These are phyloP conservation scores for Parauchenoglanis punctatus DNA, from an alignment of 2,797 vertebrate genomes.

Conservation along the genomic window DNA sequence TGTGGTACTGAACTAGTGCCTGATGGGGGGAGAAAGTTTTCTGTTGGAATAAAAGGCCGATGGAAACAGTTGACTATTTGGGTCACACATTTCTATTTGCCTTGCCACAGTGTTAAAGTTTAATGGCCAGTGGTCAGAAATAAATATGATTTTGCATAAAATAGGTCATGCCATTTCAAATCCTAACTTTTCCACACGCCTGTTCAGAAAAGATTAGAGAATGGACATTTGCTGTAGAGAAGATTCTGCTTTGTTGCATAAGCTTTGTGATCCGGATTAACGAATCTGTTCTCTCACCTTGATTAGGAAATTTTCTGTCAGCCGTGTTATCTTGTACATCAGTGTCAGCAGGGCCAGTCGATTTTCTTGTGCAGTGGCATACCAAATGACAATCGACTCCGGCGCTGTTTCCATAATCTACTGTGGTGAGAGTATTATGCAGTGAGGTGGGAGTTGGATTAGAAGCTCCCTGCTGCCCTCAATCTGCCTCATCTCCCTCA, in stretches of 20 bases:
- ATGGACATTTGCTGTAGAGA: not conserved
- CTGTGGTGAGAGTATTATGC: constrained; percentile 17
- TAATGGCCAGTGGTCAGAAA: not conserved
- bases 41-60: not conserved
- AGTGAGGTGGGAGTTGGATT: constrained; percentile 32
- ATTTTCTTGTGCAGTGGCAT: constrained; percentile 15
- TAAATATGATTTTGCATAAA: constrained; percentile 23
- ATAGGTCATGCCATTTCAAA: not conserved
- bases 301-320: constrained; percentile 26
- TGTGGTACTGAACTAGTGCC: not conserved
- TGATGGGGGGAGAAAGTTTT: not conserved
- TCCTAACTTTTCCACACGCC: not conserved
- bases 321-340: constrained; percentile 2
- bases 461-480: constrained; percentile 34
- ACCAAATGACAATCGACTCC: constrained; percentile 23
- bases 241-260: constrained; percentile 7
- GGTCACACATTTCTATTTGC: not conserved
- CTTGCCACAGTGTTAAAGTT: not conserved
- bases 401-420: constrained; percentile 31
- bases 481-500: constrained; percentile 36
- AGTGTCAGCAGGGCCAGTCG: constrained; percentile 9
- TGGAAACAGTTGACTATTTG: not conserved
- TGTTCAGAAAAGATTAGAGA: constrained; percentile 18
- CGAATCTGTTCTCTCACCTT: constrained; percentile 21
- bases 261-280: constrained; percentile 35